phyloP scores from a whole-genome alignment of 2,888 invertebrate species.

The Yponomeuta plumbellus region DNA sequence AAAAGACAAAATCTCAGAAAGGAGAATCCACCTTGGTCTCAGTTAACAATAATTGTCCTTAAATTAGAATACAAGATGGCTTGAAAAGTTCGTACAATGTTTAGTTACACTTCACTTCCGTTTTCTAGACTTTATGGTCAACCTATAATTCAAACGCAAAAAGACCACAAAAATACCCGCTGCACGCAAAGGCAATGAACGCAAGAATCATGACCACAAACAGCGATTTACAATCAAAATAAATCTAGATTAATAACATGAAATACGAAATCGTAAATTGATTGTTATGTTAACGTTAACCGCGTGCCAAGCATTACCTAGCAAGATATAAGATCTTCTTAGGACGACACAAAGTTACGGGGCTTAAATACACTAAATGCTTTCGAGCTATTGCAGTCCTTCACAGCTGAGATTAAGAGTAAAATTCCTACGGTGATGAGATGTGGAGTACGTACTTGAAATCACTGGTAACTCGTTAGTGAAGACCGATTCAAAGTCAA shows the following conservation, averaged over 20 bases:
- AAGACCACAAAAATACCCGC: no score
- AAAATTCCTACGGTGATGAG: not conserved
- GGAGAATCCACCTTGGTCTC: no score
- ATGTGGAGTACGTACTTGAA: conserved; percentile 8
- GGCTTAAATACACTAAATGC: not conserved
- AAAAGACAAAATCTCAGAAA: no score
- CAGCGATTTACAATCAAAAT: conserved; percentile 10
- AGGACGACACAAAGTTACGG: conserved; percentile 4
- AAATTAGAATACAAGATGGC: no score
- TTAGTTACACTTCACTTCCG: no score
- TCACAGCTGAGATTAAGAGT: not conserved
- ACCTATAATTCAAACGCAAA: no score
- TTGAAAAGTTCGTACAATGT: no score
- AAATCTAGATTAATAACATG: conserved; percentile 16
- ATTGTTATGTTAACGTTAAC: conserved; percentile 15
- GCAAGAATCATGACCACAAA: not conserved
- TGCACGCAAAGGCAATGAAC: not conserved
- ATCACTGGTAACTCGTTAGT: conserved; percentile 53
- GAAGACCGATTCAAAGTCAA: conserved; percentile 49
- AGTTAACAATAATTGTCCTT: no score
- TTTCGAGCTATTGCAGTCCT: not conserved
- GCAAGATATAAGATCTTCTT: conserved; percentile 12
- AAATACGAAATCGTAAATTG: conserved; percentile 13
- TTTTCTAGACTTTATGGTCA: no score
- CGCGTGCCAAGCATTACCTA: conserved; percentile 8